phyloP scores from a whole-genome alignment of 2,113 vertebrate genomes.

The Drymodes brunneopygia region DNA sequence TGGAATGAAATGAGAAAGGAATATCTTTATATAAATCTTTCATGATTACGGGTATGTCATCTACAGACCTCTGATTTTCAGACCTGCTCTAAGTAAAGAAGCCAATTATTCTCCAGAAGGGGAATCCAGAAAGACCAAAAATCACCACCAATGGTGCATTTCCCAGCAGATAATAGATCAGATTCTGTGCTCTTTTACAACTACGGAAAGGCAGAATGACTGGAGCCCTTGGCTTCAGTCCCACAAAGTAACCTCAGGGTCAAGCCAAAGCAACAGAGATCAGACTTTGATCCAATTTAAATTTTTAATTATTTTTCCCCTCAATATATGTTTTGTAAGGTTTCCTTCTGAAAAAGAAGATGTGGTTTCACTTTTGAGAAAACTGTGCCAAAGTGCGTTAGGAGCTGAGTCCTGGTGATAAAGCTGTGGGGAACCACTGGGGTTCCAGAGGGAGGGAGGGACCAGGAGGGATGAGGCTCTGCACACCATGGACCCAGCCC shows the following conservation, averaged over 20 bases:
- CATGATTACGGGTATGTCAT: constrained; percentile 41
- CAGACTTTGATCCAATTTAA: background rate
- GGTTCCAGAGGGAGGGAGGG: background rate
- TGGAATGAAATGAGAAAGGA: constrained; percentile 60
- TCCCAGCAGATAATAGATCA: background rate
- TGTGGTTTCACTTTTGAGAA: background rate
- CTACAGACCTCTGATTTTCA: constrained; percentile 45
- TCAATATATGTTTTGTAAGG: background rate
- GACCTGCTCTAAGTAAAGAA: constrained; percentile 53
- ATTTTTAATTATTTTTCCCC: background rate
- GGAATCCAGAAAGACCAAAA: constrained; percentile 26
- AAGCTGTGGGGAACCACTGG: background rate
- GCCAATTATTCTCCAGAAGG: constrained; percentile 39
- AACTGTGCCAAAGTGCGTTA: background rate
- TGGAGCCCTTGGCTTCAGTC: background rate
- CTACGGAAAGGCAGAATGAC: background rate
- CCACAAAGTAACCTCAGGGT: background rate
- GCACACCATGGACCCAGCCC: fast-evolving
- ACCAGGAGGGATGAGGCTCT: background rate
- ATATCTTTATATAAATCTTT: constrained; percentile 68
- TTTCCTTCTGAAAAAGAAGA: background rate
- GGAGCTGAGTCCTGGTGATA: background rate
- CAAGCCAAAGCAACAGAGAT: background rate
- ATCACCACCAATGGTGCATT: constrained; percentile 5
- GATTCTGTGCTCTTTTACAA: background rate